phyloP scores from a whole-genome alignment of 2,113 vertebrate genomes.

The Trematocara stigmaticum region DNA sequence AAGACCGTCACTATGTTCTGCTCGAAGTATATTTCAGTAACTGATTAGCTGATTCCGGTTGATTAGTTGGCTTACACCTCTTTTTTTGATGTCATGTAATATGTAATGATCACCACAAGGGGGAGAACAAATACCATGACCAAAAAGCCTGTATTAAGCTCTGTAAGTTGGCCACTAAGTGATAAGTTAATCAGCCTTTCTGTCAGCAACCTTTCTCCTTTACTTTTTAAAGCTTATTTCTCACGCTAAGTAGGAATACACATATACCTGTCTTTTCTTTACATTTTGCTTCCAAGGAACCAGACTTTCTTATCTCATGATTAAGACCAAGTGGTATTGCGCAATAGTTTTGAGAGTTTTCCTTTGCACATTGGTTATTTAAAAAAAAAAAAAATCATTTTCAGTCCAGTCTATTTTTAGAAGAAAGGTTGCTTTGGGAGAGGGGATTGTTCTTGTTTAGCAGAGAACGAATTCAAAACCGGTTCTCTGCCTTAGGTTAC shows the following conservation, averaged over 20 bases:
- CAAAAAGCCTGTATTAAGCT: not conserved
- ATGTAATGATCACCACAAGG: conserved; percentile 10
- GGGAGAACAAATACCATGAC: conserved; percentile 14
- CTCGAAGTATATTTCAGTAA: not conserved
- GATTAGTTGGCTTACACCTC: not conserved
- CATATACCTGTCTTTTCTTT: not conserved
- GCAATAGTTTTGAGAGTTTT: not conserved
- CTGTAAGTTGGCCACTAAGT: not conserved
- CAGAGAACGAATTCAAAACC: not conserved
- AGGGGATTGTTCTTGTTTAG: not conserved
- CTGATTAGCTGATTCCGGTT: not conserved
- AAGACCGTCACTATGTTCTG: not conserved
- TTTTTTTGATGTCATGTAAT: conserved; percentile 22
- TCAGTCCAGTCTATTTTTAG: not conserved
- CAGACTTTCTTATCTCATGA: not conserved
- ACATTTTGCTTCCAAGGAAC: not conserved
- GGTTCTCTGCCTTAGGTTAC: not conserved
- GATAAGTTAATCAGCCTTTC: not conserved
- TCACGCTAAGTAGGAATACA: not conserved
- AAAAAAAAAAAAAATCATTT: not conserved
- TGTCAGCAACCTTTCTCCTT: not conserved
- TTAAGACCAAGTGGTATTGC: not conserved
- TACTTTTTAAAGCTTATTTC: not conserved
- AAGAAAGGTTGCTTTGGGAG: not conserved
- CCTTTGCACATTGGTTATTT: not conserved